Evolutionary conservation across 2,888 invertebrate species (phyloP), one percentile per base, ranked within the genome.

Genomic region (Chymomyza caudatula): DNA sequence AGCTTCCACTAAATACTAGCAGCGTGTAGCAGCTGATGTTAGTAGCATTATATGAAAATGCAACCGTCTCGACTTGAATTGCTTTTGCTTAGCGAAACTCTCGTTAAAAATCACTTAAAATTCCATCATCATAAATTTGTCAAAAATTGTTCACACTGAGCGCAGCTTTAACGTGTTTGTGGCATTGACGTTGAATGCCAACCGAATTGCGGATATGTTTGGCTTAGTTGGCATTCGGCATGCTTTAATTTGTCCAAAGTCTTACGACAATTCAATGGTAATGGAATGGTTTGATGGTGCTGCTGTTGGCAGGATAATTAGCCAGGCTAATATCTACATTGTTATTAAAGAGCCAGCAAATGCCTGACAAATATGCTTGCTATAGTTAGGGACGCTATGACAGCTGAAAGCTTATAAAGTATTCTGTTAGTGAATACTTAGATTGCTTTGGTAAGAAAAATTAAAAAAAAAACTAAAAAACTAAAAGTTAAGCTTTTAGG

Each of bases 41-140:
- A 42, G 25, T 37, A n/a, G 23, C 15, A 17, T 47, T 47, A 20
- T 20, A 51, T 51, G 51, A 20, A 20, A 4, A 4, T n/a, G 17
- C 49, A 20, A 20, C 20, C 13, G 44, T 47, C 17, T 19, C 8
- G 11, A 37, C 2, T n/a, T 37, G 29, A 37, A 37, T 37, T 37
- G 29, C 29, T 37, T 37, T 37, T 11, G 29, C 20, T 11, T 52
- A 43, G 60, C 64, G 44, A 69, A 76, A 84, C 72, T 79, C 88
- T 89, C 89, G 88, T 89, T 89, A 89, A 89, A 88, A 88, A 88
- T 89, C 88, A 89, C 89, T 89, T 89, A 89, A 89, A 89, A 86
- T 87, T 88, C 88, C 88, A 89, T 89, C 88, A 89, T 88, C 89
- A 89, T 89, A 89, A 89, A 89, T 88, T 89, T 88, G 86, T 88